Percentiles rank a stretch among this genome's conserved stretches.
phyloP scores from a whole-genome alignment of 2,888 invertebrate genomes.

The Pammene aurita region DNA sequence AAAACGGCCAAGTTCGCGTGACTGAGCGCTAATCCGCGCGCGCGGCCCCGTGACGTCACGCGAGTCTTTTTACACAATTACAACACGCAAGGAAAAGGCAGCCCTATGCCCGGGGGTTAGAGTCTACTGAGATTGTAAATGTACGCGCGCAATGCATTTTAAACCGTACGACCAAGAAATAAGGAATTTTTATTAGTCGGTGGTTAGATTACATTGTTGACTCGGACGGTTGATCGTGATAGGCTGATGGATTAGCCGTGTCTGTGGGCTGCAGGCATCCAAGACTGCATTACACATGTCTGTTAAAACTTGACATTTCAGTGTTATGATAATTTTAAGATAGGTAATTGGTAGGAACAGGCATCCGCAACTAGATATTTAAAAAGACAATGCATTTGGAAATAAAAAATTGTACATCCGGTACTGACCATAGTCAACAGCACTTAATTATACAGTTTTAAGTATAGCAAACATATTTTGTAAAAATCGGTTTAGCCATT shows the following conservation, averaged over 20 bases:
- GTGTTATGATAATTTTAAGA: neutral
- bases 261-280: neutral
- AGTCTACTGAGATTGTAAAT: no score
- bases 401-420: no score
- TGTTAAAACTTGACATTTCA: neutral
- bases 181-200: no score
- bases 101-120: neutral
- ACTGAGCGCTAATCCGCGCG: conserved; percentile 44
- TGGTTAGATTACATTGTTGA: conserved; percentile 8
- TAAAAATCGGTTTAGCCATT: no score
- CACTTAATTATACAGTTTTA: no score
- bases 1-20: conserved; percentile 25
- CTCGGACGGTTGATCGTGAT: conserved; percentile 24
- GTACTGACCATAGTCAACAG: no score
- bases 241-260: conserved; percentile 22
- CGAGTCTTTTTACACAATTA: conserved; percentile 55
- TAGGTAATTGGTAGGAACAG: neutral
- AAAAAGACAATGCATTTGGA: no score
- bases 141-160: no score
- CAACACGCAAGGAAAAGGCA: neutral
- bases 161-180: no score
- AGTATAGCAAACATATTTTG: no score
- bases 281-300: neutral
- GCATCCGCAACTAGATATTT: no score
- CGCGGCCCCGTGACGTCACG: conserved; percentile 63